phyloP scores from a whole-genome alignment of 2,888 invertebrate species.

The Tanytarsus gracilentus region DNA sequence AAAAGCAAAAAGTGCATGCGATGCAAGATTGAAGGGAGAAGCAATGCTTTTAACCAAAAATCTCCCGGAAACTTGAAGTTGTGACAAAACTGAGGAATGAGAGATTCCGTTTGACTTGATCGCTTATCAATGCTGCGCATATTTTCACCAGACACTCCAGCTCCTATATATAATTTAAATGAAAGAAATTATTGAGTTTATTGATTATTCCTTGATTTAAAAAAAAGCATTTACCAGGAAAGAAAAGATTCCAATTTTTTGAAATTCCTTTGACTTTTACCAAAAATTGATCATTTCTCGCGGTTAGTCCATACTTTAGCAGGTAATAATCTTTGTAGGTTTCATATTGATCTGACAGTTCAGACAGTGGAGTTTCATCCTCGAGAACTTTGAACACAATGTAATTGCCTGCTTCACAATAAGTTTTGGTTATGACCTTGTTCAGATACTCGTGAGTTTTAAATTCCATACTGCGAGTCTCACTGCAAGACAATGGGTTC shows the following conservation, averaged over 20 bases:
- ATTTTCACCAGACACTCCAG: slow-evolving; percentile 32
- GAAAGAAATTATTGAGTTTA: slow-evolving; percentile 34
- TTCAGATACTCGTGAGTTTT: slow-evolving; percentile 54
- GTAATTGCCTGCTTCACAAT: slow-evolving; percentile 54
- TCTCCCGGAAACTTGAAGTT: slow-evolving; percentile 60
- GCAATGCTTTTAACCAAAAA: slow-evolving; percentile 76
- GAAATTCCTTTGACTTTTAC: slow-evolving; percentile 60
- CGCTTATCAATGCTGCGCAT: slow-evolving; percentile 46
- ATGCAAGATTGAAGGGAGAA: slow-evolving; percentile 77
- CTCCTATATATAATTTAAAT: too few relatives aligned
- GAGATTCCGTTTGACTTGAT: slow-evolving; percentile 50
- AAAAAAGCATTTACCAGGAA: too few relatives aligned
- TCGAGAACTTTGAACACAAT: slow-evolving; percentile 61
- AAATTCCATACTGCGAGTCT: slow-evolving; percentile 47
- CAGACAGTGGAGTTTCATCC: slow-evolving; percentile 54
- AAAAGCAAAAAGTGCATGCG: slow-evolving; percentile 45
- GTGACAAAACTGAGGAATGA: slow-evolving; percentile 82
- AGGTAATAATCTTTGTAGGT: slow-evolving; percentile 67
- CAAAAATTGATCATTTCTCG: slow-evolving; percentile 60
- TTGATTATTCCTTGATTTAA: too few relatives aligned
- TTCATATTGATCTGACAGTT: slow-evolving; percentile 52
- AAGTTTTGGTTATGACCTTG: slow-evolving; percentile 80
- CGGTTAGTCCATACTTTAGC: slow-evolving; percentile 34
- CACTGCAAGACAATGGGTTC: slow-evolving; percentile 43
- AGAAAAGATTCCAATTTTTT: slow-evolving; percentile 39